A percentile compares a stretch with the other conserved stretches of the same genome.
Evolutionary conservation across 2,888 invertebrate species (phyloP).

Genomic region (Julus scanicus): DNA sequence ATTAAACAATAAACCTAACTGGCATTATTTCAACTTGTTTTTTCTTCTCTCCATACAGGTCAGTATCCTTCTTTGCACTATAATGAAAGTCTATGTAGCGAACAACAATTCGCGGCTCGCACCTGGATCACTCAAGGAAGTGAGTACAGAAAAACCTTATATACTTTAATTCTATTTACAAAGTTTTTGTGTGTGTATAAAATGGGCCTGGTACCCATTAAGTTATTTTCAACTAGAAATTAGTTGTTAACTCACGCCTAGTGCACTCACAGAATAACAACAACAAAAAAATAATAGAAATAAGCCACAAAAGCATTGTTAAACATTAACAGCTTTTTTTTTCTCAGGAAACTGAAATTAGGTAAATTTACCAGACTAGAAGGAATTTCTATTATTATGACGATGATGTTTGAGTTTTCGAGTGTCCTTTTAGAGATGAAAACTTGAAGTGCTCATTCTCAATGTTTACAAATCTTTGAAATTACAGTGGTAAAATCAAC

Average conservation of each 20-base stretch:
- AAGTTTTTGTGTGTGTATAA: constrained; percentile 1
- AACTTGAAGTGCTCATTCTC: background rate
- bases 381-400: constrained; percentile 3
- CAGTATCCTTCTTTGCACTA: constrained; percentile 65
- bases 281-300: background rate
- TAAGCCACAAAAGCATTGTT: constrained; percentile 20
- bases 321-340: constrained; percentile 22
- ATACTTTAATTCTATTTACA: constrained; percentile 37
- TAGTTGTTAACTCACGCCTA: constrained; percentile 27
- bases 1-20: constrained; percentile 13
- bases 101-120: constrained; percentile 69
- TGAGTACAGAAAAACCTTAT: constrained; percentile 65
- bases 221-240: constrained; percentile 41
- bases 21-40: constrained; percentile 43
- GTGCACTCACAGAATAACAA: constrained; percentile 18
- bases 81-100: constrained; percentile 68
- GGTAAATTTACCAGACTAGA: constrained; percentile 11
- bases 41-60: constrained; percentile 63
- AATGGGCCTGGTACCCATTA: constrained; percentile 43
- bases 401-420: constrained; percentile 41
- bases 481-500: constrained; percentile 53
- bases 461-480: background rate
- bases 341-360: constrained; percentile 34
- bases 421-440: background rate
- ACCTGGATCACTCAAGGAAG: constrained; percentile 75